Base-by-base conservation (phyloP, 2,113 vertebrate genomes). In the Toxostoma redivivum region DNA sequence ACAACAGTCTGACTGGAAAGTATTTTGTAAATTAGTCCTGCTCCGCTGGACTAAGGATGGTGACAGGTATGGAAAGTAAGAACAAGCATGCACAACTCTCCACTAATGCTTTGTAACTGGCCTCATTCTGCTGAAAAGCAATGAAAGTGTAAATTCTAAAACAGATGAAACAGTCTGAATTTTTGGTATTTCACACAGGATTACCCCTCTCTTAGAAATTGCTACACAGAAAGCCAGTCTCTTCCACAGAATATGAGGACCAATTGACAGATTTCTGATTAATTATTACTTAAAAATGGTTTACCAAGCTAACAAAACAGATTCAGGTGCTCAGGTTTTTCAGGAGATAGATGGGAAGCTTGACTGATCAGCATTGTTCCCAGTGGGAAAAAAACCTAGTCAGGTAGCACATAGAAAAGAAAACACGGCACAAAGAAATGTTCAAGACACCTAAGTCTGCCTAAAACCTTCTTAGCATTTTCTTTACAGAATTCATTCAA, bases 321-420 rank as follows among this genome's bases (percentile, higher is more conserved):
- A 86, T 38, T 64, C 21, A 77, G 4, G 19, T 48, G 17, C 33
- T 51, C 15, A 33, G 6, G 17, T 48, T 77, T 72, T 87, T 61
- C 45, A 69, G 16, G 54, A 69, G 50, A 31, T 64, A 56, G 6
- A 67, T 33, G 11, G 33, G 18, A 91, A 69, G 22, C 12, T 11
- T 20, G 15, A 58, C 21, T 16, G 10, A 42, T 38, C 12, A 74
- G 28, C 38, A 88, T 3, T 40, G n/a, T 15, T 62, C 25, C 12
- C 23, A 42, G 3, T 7, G 8, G 5, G 20, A 5, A 4, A 35
- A 53, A 79, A 62, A 22, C 0, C 1, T 27, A n/a, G 37, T 27
- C 31, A n/a, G 12, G 15, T 0, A 66, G 18, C 16, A 91, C 23
- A 40, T 2, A 11, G 9, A 35, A 40, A 83, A 79, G 9, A 82